A percentile compares a stretch with the other conserved stretches of the same genome.
phyloP scores from a whole-genome alignment of 2,888 invertebrate genomes.

The Drosophila suboccidentalis region DNA sequence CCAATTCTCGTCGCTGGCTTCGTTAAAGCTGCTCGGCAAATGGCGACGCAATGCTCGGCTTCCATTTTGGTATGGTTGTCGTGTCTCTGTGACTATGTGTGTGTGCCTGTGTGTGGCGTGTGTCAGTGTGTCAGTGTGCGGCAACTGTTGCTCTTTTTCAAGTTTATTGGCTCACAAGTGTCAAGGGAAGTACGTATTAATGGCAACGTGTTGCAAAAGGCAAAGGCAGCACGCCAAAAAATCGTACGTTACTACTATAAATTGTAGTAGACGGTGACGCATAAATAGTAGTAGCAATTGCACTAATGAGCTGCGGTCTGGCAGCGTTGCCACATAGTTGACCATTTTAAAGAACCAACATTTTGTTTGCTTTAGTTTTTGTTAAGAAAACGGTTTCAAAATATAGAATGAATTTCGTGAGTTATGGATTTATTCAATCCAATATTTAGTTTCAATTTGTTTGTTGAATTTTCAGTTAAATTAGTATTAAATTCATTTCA shows the following conservation, averaged over 20 bases:
- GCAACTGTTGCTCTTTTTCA: constrained; percentile 84
- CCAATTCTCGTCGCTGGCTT: constrained; percentile 7
- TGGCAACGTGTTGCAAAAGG: constrained; percentile 78
- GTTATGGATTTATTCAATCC: no score
- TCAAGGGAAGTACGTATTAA: constrained; percentile 78
- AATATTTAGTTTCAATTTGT: no score
- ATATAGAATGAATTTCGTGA: no score
- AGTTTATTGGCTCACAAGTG: constrained; percentile 82
- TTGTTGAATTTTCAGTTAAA: no score
- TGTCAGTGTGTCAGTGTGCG: constrained; percentile 54
- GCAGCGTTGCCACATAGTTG: constrained; percentile 49
- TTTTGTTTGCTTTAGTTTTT: background rate
- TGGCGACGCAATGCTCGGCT: constrained; percentile 47
- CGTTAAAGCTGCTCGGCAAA: constrained; percentile 39
- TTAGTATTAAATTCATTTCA: no score
- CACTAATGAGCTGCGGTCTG: constrained; percentile 34
- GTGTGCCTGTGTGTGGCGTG: constrained; percentile 25
- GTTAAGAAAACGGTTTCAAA: background rate
- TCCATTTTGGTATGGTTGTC: background rate
- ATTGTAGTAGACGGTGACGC: constrained; percentile 58
- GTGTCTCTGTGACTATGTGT: background rate
- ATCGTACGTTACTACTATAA: constrained; percentile 28
- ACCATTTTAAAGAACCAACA: background rate
- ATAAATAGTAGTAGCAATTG: constrained; percentile 50
- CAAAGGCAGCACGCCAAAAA: constrained; percentile 31